Evolutionary conservation across 2,797 vertebrate species (phyloP).

Genomic region (Caiman crocodilus): DNA sequence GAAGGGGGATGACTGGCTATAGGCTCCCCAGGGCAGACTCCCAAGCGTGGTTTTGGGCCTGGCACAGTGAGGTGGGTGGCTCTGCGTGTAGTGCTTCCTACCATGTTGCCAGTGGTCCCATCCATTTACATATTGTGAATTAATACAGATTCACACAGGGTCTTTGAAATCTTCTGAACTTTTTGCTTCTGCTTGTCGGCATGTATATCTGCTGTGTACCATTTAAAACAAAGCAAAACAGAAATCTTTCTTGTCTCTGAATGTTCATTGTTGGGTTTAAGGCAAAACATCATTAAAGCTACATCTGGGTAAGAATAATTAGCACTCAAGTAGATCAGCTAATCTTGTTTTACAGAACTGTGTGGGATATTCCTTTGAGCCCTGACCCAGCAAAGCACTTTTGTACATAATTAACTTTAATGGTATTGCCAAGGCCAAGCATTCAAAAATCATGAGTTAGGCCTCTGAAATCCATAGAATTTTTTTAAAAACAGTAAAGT

Average conservation of each 20-base stretch:
- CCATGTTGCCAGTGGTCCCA: neutral
- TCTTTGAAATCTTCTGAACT: neutral
- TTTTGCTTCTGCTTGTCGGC: neutral
- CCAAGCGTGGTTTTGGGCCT: too few species aligned
- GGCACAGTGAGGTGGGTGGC: too few species aligned
- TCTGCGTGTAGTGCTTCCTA: neutral
- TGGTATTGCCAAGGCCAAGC: neutral
- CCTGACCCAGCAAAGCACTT: neutral
- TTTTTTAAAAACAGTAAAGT: neutral
- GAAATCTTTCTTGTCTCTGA: neutral
- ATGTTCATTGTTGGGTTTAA: conserved; percentile 28
- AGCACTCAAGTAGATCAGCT: neutral
- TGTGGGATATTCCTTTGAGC: neutral
- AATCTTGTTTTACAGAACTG: neutral
- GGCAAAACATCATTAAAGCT: neutral
- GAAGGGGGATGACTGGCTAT: too few species aligned
- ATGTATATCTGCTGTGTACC: neutral
- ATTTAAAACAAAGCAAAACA: neutral
- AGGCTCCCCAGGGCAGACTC: too few species aligned
- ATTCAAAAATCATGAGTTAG: neutral
- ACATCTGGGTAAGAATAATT: neutral
- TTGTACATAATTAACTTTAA: neutral
- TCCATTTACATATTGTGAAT: neutral
- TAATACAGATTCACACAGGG: neutral
- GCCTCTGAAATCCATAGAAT: neutral